A percentile compares a stretch with the other conserved stretches of the same genome.
These are phyloP conservation scores for Xenus cinereus DNA, from an alignment of 2,113 vertebrate genomes.

Conservation along the genomic window DNA sequence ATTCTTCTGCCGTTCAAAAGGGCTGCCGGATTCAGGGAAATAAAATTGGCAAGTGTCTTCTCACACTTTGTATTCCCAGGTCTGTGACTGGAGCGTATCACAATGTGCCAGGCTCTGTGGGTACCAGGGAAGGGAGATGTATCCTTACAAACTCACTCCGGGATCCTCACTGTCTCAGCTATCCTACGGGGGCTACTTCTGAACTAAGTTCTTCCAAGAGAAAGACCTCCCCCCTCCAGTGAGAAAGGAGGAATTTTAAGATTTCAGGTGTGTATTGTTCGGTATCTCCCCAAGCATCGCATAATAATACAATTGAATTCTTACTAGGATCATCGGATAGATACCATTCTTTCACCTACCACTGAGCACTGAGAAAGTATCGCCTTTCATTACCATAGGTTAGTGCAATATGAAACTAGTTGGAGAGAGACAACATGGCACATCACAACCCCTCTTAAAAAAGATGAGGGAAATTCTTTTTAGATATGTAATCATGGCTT, in stretches of 20 bases:
- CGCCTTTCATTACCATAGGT: not conserved
- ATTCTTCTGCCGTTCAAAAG: constrained; percentile 46
- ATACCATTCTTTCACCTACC: not conserved
- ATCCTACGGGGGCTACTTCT: not conserved
- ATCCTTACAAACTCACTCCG: not conserved
- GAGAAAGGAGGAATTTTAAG: not conserved
- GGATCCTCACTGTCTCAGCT: not conserved
- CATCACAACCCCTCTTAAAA: not conserved
- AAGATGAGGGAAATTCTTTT: not conserved
- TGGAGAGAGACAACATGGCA: not conserved
- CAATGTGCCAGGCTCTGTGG: not conserved
- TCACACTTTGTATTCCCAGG: not conserved
- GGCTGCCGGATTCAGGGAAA: constrained; percentile 10
- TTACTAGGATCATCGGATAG: not conserved
- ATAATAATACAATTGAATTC: not conserved
- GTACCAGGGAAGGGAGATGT: not conserved
- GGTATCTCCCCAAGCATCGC: not conserved
- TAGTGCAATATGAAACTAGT: not conserved
- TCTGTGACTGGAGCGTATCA: not conserved
- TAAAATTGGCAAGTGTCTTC: constrained; percentile 19
- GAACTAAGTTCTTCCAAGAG: not conserved
- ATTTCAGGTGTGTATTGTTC: not conserved
- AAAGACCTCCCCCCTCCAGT: not conserved
- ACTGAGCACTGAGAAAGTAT: not conserved
- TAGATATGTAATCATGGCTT: not conserved